Conservation (phyloP, 1,140 invertebrate species). For the Drosophila elegans region DNA sequence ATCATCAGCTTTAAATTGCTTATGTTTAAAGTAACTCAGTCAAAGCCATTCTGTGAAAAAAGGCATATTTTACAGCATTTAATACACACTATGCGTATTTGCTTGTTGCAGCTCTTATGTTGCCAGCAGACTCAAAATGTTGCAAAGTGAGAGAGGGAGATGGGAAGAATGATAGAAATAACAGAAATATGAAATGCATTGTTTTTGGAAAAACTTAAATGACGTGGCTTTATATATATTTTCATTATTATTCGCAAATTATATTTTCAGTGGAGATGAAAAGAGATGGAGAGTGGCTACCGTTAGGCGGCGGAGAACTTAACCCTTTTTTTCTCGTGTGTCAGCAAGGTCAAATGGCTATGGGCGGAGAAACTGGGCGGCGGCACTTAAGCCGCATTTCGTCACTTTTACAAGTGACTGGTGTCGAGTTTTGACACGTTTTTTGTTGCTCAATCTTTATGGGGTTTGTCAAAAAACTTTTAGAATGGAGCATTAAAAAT, state of each 20-base stretch:
- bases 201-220: too few species aligned
- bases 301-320: conserved; percentile 14
- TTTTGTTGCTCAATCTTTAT: conserved; percentile 14
- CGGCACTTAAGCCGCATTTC: conserved; percentile 31
- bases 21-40: too few species aligned
- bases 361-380: conserved; percentile 31
- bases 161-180: neutral
- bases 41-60: too few species aligned
- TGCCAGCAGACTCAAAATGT: conserved; percentile 12
- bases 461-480: conserved; percentile 7
- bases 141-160: neutral
- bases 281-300: neutral
- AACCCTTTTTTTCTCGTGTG: conserved; percentile 4
- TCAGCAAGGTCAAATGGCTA: conserved; percentile 29
- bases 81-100: neutral
- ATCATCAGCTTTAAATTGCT: too few species aligned
- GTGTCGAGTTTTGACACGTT: conserved; percentile 24
- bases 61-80: neutral
- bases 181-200: neutral
- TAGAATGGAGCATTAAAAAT: conserved; percentile 19
- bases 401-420: conserved; percentile 21
- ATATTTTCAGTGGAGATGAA: neutral
- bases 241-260: neutral
- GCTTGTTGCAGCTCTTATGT: conserved; percentile 8
- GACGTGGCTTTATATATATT: neutral